Evolutionary conservation across 30 jellyfish, hydroid and myxozoan species (phyloP).

Genomic region (Rhopilema esculentum): DNA sequence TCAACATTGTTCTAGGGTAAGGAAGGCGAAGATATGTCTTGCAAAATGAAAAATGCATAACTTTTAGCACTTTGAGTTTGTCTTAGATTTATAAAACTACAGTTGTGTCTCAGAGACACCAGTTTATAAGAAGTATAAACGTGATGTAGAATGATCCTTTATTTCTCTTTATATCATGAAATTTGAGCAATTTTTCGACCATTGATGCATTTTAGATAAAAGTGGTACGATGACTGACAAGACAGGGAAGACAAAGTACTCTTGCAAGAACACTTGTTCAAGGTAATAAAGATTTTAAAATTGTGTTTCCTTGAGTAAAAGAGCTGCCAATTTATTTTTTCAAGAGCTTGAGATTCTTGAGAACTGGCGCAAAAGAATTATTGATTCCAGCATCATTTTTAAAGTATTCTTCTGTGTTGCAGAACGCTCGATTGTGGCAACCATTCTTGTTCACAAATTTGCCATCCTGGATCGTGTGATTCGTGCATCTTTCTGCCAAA

Average conservation of each 20-base stretch:
- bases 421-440: slow-evolving; percentile 79
- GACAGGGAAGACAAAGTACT: slow-evolving; percentile 38
- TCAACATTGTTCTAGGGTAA: no score
- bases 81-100: no score
- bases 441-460: slow-evolving; percentile 69
- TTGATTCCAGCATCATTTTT: no score
- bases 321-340: background rate
- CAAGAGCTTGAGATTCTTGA: background rate
- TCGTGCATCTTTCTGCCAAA: slow-evolving; percentile 75
- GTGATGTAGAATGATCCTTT: no score
- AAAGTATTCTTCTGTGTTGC: background rate
- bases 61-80: no score
- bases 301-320: background rate
- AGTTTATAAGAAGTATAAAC: no score
- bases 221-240: slow-evolving; percentile 4
- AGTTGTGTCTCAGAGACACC: no score
- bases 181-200: no score
- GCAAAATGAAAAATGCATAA: no score
- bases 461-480: slow-evolving; percentile 88
- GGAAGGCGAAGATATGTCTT: no score
- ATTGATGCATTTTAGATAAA: slow-evolving; percentile 5
- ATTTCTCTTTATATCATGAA: no score
- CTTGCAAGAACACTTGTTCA: slow-evolving; percentile 71
- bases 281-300: slow-evolving; percentile 37
- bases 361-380: no score